A percentile compares a stretch with the other conserved stretches of the same genome.
These are phyloP conservation scores for Enhydra lutris DNA, from an alignment of 2,113 vertebrate species.

Conservation along the genomic window DNA sequence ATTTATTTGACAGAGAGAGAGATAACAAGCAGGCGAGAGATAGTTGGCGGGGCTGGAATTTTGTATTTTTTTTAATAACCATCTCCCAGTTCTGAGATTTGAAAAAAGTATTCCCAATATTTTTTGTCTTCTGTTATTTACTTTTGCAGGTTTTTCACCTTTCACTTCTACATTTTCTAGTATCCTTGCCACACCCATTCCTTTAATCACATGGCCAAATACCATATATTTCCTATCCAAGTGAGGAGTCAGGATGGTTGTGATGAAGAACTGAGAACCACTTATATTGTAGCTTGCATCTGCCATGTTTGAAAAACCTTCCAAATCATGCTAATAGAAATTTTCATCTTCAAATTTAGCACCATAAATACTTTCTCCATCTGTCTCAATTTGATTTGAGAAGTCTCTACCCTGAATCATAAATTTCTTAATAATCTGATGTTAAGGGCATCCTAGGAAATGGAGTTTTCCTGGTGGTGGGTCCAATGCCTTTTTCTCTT, in stretches of 20 bases:
- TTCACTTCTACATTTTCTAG: constrained; percentile 90
- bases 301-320: constrained; percentile 95
- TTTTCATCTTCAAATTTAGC: constrained; percentile 99
- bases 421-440: constrained; percentile 97
- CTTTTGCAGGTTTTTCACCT: constrained; percentile 89
- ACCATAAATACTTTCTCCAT: constrained; percentile 98
- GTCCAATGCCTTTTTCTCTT: constrained; percentile 92
- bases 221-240: constrained; percentile 95
- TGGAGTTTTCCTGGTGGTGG: constrained; percentile 94
- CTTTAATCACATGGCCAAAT: constrained; percentile 95
- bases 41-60: constrained; percentile 55
- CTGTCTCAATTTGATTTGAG: constrained; percentile 96
- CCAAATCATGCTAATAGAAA: constrained; percentile 96
- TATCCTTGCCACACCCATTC: constrained; percentile 91
- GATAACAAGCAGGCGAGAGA: no score
- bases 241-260: constrained; percentile 93
- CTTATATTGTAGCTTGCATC: constrained; percentile 94
- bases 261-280: constrained; percentile 98
- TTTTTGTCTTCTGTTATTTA: constrained; percentile 94
- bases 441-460: constrained; percentile 97
- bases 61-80: constrained; percentile 92
- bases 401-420: constrained; percentile 98
- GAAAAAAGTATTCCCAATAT: constrained; percentile 95
- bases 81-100: constrained; percentile 94
- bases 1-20: no score